These are phyloP conservation scores for Zapus hudsonius DNA, from an alignment of 2,113 vertebrate species.

Conservation along the genomic window DNA sequence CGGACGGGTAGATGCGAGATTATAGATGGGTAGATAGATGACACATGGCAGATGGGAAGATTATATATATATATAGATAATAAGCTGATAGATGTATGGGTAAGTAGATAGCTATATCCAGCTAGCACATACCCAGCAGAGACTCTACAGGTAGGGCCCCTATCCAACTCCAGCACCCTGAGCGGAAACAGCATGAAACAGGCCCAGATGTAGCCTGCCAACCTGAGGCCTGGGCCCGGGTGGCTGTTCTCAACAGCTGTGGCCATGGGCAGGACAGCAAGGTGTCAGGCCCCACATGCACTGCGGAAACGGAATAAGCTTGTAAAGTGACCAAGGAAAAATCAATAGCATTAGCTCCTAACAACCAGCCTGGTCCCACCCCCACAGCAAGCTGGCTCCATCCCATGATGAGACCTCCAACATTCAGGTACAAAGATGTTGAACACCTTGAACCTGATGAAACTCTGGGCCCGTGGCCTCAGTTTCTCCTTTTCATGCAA, in stretches of 20 bases:
- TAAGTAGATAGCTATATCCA: neutral
- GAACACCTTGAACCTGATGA: neutral
- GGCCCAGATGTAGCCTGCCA: neutral
- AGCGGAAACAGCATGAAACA: neutral
- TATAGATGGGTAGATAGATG: neutral
- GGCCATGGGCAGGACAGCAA: neutral
- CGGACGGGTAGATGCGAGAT: too few species aligned
- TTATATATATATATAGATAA: neutral
- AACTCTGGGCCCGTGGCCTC: neutral
- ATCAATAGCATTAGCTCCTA: neutral
- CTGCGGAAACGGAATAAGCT: neutral
- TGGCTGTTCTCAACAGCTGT: neutral
- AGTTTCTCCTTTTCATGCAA: neutral
- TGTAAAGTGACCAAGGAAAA: neutral
- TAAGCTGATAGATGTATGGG: neutral
- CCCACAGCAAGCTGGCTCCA: neutral
- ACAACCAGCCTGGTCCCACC: neutral
- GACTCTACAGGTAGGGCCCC: neutral
- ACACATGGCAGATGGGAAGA: neutral
- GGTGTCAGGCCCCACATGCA: accelerated
- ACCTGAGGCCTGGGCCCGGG: neutral
- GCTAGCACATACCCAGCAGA: neutral
- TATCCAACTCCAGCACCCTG: neutral
- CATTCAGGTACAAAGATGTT: too few species aligned
- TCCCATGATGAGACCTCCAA: too few species aligned